Evolutionary conservation across 53 echinoderm and acorn worm genomes (phyloP).

Genomic region (Luidia sarsii): DNA sequence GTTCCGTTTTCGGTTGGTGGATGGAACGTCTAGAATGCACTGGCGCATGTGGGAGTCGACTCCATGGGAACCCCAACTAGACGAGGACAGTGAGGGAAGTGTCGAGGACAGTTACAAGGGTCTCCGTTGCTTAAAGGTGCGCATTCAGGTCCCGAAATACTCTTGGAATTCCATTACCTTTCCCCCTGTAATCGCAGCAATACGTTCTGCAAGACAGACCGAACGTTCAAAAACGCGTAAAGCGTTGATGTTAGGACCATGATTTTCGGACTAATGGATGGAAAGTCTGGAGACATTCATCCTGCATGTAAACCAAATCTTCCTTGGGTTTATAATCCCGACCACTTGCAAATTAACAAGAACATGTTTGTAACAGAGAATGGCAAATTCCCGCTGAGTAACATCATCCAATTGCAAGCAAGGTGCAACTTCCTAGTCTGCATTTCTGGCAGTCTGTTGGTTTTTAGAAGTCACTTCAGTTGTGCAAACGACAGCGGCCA

Average conservation of each 20-base stretch:
- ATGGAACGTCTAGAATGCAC: constrained; percentile 14
- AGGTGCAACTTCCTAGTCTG: too few species aligned
- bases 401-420: too few species aligned
- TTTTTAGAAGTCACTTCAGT: too few species aligned
- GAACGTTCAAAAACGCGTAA: background rate
- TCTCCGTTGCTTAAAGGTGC: constrained; percentile 7
- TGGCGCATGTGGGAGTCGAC: constrained; percentile 35
- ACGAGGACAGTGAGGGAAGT: background rate
- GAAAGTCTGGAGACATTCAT: background rate
- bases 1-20: constrained; percentile 14
- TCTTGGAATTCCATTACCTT: background rate
- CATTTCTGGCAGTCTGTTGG: too few species aligned
- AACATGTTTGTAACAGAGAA: too few species aligned
- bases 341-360: too few species aligned
- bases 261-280: background rate
- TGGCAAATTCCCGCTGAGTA: too few species aligned
- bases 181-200: too few species aligned
- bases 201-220: background rate
- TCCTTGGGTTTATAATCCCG: too few species aligned
- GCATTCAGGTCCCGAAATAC: background rate
- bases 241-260: background rate
- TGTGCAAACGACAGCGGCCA: too few species aligned
- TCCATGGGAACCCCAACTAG: constrained; percentile 29
- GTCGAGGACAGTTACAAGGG: background rate
- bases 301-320: background rate